Percentiles rank a stretch among this genome's conserved stretches.
phyloP scores from a whole-genome alignment of 2,888 invertebrate species.

The Torymus tubicola region DNA sequence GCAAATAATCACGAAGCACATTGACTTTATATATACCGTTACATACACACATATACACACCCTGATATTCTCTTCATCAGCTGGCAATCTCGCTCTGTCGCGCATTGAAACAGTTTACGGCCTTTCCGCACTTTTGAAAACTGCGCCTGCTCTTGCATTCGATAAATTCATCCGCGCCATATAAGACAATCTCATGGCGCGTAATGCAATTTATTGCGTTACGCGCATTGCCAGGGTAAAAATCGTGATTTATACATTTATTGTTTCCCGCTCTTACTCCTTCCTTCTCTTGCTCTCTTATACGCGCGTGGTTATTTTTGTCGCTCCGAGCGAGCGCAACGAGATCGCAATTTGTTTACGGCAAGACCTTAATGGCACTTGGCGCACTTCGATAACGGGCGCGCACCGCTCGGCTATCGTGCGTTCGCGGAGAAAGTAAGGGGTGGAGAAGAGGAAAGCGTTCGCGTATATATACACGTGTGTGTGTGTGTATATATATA shows the following conservation, averaged over 20 bases:
- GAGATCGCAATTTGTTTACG: constrained; percentile 53
- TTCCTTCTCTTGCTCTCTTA: constrained; percentile 18
- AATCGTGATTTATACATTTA: constrained; percentile 49
- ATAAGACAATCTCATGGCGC: constrained; percentile 26
- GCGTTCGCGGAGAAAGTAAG: constrained; percentile 21
- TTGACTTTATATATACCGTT: too few relatives aligned
- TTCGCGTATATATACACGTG: too few relatives aligned
- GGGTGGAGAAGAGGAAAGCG: not conserved
- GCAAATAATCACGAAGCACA: too few relatives aligned
- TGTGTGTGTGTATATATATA: too few relatives aligned
- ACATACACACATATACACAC: not conserved
- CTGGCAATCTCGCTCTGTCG: not conserved
- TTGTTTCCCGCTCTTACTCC: constrained; percentile 18
- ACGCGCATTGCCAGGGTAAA: constrained; percentile 13
- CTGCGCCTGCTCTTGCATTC: not conserved
- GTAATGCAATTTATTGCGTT: constrained; percentile 41
- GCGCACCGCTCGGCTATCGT: constrained; percentile 3
- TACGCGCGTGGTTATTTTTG: not conserved
- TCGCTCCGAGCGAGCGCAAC: not conserved
- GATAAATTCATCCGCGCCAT: constrained; percentile 29
- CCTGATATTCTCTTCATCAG: not conserved
- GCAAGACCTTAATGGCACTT: constrained; percentile 50
- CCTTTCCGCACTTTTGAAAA: constrained; percentile 18
- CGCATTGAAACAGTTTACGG: not conserved
- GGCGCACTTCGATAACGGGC: constrained; percentile 40